These are phyloP conservation scores for Lithophane semibrunnea DNA, from an alignment of 2,888 invertebrate species.

Conservation along the genomic window DNA sequence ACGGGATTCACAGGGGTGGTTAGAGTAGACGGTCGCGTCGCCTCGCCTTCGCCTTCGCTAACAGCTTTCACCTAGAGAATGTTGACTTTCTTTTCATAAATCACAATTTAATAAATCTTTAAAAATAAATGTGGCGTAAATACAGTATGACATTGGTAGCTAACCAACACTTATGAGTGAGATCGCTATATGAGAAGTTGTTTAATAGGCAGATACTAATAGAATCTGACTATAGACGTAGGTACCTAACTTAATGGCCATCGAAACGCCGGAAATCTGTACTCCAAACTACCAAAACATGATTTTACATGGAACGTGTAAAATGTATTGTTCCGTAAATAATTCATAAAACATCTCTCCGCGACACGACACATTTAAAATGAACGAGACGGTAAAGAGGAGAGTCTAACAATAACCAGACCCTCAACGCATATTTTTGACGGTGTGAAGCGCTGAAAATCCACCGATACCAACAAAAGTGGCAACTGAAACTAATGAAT, in stretches of 20 bases:
- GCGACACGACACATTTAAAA: slow-evolving; percentile 76
- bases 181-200: not conserved
- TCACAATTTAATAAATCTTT: slow-evolving; percentile 37
- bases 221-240: not conserved
- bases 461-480: slow-evolving; percentile 90
- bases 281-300: slow-evolving; percentile 28
- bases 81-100: slow-evolving; percentile 64
- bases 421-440: slow-evolving; percentile 88
- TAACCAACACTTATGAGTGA: not conserved
- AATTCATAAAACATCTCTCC: slow-evolving; percentile 71
- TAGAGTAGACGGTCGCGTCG: slow-evolving; percentile 72
- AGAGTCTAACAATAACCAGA: slow-evolving; percentile 86
- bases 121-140: slow-evolving; percentile 7
- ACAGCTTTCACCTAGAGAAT: slow-evolving; percentile 69
- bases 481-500: slow-evolving; percentile 91
- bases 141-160: not conserved
- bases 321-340: slow-evolving; percentile 71
- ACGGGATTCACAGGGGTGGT: slow-evolving; percentile 83
- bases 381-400: slow-evolving; percentile 81
- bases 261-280: slow-evolving; percentile 24
- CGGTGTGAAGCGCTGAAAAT: slow-evolving; percentile 89
- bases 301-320: slow-evolving; percentile 45
- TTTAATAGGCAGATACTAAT: not conserved
- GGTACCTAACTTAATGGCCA: not conserved
- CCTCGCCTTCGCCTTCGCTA: slow-evolving; percentile 59